Percentiles rank a stretch among this genome's conserved stretches.
phyloP scores from a whole-genome alignment of 35 echinoderm and acorn worm genomes.

The Nesometra sesokonis region DNA sequence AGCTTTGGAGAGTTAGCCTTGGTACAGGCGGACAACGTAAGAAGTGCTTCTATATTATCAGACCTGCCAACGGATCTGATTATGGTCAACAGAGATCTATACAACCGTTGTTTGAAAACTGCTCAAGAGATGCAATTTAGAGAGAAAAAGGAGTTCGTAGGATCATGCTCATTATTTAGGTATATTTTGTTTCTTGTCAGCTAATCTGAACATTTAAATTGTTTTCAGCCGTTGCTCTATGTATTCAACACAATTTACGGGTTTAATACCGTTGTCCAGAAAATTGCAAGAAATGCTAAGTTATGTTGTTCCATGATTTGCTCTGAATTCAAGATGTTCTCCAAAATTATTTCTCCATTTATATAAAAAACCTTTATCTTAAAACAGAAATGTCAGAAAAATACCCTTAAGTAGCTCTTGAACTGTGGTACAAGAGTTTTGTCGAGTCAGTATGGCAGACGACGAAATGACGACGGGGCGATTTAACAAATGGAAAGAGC shows the following conservation, averaged over 20 bases:
- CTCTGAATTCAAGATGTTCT: too few relatives aligned
- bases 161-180: slow-evolving; percentile 58
- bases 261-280: too few relatives aligned
- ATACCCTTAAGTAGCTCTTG: too few relatives aligned
- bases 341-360: too few relatives aligned
- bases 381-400: too few relatives aligned
- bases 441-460: too few relatives aligned
- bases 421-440: too few relatives aligned
- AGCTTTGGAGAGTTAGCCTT: slow-evolving; percentile 92
- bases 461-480: too few relatives aligned
- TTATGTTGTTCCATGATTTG: background rate
- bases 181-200: background rate
- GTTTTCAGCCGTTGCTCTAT: background rate
- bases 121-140: slow-evolving; percentile 86
- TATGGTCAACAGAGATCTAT: slow-evolving; percentile 75
- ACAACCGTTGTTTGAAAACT: slow-evolving; percentile 80
- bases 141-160: slow-evolving; percentile 73
- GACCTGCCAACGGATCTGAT: slow-evolving; percentile 66
- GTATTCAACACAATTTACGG: background rate
- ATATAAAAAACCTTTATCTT: too few relatives aligned
- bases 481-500: too few relatives aligned
- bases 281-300: background rate
- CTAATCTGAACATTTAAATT: background rate
- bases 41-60: slow-evolving; percentile 70
- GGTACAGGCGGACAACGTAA: slow-evolving; percentile 61